phyloP scores from a whole-genome alignment of 2,888 invertebrate genomes.

The Himalopsyche anomala region DNA sequence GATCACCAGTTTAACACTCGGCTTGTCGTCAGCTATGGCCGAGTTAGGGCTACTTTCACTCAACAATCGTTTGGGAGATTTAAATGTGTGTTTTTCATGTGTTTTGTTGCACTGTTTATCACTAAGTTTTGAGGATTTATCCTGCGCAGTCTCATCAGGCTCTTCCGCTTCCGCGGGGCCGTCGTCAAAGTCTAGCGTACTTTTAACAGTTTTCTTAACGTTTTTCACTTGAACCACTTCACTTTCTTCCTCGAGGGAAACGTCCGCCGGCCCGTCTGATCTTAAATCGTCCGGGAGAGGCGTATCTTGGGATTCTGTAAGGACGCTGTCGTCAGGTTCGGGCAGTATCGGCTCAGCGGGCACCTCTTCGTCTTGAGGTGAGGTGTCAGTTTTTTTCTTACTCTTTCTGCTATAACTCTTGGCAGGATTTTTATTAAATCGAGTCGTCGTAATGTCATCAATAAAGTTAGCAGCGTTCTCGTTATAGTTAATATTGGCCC shows the following conservation, averaged over 20 bases:
- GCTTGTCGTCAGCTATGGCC: conserved; percentile 73
- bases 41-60: conserved; percentile 70
- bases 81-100: conserved; percentile 74
- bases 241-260: conserved; percentile 67
- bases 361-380: conserved; percentile 17
- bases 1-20: conserved; percentile 83
- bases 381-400: conserved; percentile 71
- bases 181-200: conserved; percentile 64
- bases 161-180: conserved; percentile 52
- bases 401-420: conserved; percentile 69
- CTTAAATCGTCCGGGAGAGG: conserved; percentile 67
- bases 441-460: conserved; percentile 73
- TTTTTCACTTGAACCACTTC: conserved; percentile 69
- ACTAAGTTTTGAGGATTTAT: conserved; percentile 59
- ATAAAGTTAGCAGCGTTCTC: conserved; percentile 77
- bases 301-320: conserved; percentile 62
- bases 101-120: conserved; percentile 66
- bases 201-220: conserved; percentile 72
- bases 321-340: conserved; percentile 67
- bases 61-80: conserved; percentile 71
- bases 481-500: conserved; percentile 77
- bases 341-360: conserved; percentile 65
- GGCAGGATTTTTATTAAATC: conserved; percentile 71
- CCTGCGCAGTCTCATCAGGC: conserved; percentile 58
- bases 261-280: conserved; percentile 66